phyloP scores from a whole-genome alignment of 2,113 vertebrate genomes.

The Pelusios castaneus region DNA sequence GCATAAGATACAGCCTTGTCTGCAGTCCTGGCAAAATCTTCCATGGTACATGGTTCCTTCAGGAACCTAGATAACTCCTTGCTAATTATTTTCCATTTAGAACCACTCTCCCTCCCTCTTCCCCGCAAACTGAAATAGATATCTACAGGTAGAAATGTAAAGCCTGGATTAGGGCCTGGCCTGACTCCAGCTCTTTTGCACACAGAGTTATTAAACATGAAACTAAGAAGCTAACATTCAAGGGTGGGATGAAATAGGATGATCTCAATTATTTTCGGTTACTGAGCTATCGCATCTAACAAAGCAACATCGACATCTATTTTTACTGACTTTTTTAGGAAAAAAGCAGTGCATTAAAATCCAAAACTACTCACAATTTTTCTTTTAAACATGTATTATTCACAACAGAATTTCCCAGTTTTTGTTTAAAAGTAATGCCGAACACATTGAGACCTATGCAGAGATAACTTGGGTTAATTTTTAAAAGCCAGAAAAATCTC shows the following conservation, averaged over 20 bases:
- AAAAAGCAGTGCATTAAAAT: neutral
- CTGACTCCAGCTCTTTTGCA: neutral
- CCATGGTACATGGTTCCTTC: neutral
- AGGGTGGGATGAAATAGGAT: neutral
- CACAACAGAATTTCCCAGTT: neutral
- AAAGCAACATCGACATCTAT: neutral
- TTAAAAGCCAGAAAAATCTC: neutral
- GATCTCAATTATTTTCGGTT: neutral
- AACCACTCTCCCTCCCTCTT: neutral
- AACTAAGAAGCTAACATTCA: neutral
- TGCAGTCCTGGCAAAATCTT: neutral
- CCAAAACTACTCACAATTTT: neutral
- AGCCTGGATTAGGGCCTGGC: neutral
- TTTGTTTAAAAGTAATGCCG: neutral
- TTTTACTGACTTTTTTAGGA: neutral
- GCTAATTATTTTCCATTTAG: neutral
- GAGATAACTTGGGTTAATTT: neutral
- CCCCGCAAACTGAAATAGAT: neutral
- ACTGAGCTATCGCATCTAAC: neutral
- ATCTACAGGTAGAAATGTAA: neutral
- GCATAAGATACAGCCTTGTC: neutral
- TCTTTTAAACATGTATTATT: neutral
- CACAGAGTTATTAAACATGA: neutral
- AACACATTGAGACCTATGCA: neutral
- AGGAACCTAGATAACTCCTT: neutral